phyloP scores from a whole-genome alignment of 2,888 invertebrate genomes.

The Scrobipalpa costella region DNA sequence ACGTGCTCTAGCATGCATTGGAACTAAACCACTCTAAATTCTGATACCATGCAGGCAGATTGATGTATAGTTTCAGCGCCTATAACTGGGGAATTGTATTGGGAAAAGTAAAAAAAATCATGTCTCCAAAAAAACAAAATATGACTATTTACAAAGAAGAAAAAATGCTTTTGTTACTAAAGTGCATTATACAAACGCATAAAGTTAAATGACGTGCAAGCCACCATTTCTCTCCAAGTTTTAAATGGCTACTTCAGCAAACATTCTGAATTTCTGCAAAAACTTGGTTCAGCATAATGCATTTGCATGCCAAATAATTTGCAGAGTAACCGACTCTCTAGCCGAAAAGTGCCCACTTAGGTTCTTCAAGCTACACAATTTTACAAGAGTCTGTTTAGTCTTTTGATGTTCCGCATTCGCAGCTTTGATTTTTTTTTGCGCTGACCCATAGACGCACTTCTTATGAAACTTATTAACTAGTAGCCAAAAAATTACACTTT shows the following conservation, averaged over 20 bases:
- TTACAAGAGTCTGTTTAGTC: too few relatives aligned
- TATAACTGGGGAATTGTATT: too few relatives aligned
- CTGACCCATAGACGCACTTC: too few relatives aligned
- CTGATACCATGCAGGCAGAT: not conserved
- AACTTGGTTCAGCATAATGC: slow-evolving; percentile 15
- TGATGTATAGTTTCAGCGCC: too few relatives aligned
- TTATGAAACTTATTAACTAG: too few relatives aligned
- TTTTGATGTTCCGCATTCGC: too few relatives aligned
- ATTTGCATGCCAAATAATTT: slow-evolving; percentile 22
- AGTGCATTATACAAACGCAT: slow-evolving; percentile 1
- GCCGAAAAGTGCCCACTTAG: not conserved
- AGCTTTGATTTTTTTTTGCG: too few relatives aligned
- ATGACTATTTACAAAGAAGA: too few relatives aligned
- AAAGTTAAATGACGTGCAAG: slow-evolving; percentile 4
- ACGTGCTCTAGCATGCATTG: slow-evolving; percentile 3
- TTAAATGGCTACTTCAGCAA: slow-evolving; percentile 9
- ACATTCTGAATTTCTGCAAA: slow-evolving; percentile 14
- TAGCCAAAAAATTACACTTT: too few relatives aligned
- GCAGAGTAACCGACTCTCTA: slow-evolving; percentile 12
- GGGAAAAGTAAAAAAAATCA: too few relatives aligned
- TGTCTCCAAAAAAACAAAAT: too few relatives aligned
- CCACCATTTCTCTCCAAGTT: not conserved
- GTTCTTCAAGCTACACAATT: too few relatives aligned
- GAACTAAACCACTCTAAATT: not conserved
- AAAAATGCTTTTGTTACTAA: not conserved